Evolutionary conservation across 2,888 invertebrate species (phyloP), one percentile per base, ranked within the genome.

Genomic region (Oligia strigilis): DNA sequence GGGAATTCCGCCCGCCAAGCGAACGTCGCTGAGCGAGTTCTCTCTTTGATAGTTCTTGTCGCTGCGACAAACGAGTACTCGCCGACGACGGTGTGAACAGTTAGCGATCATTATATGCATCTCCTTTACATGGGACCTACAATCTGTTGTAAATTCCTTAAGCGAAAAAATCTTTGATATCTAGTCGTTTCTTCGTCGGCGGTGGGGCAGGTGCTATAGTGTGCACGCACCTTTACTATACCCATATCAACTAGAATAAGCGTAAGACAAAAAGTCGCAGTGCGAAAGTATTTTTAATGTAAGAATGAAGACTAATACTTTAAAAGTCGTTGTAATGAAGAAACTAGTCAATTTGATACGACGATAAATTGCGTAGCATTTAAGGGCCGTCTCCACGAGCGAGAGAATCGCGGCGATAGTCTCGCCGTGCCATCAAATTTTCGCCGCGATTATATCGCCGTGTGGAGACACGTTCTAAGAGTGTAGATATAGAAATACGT

Each of bases 311-410:
- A 46, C n/a, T 46, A 46, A 75, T 62, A 75, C 66, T 72, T 75
- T 73, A n/a, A 58, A 73, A 77, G 64, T 72, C 65, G 60, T 77
- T 77, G 19, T 84, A 60, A 78, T 80, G 49, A 88, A 72, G 17
- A 70, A 72, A 84, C 87, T 87, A 87, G 87, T 87, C 87, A 88
- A 80, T 87, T 79, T 69, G 71, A 66, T 84, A 77, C 72, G 52
- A 69, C 75, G 67, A 77, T 75, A 75, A 73, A 62, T 74, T 74
- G 55, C 75, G 52, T 69, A 82, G 89, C 88, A 87, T 87, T 46
- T 11, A 40, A 40, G 40, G 5, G 40, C 40, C 5, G 40, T 5
- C 40, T 40, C 40, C 40, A 40, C 5, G 40, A 40, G 40, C 40
- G 40, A 5, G 40, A 40, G 40, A 40, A 40, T 40, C 40, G 40